These are phyloP conservation scores for Limnephilus rhombicus DNA, from an alignment of 2,888 invertebrate genomes.

Conservation along the genomic window DNA sequence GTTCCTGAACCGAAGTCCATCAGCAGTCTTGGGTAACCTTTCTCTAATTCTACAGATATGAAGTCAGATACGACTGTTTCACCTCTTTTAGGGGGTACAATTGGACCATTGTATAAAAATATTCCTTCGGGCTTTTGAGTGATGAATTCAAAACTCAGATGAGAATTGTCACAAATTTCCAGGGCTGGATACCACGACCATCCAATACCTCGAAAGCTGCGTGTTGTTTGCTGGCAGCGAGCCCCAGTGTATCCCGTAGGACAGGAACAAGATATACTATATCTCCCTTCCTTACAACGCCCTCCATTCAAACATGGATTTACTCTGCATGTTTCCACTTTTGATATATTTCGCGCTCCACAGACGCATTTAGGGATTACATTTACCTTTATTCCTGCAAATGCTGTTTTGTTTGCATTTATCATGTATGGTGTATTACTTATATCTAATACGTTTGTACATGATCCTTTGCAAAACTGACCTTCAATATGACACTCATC, in stretches of 20 bases:
- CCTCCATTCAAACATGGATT: constrained; percentile 89
- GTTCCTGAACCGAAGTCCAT: constrained; percentile 78
- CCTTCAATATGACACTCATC: constrained; percentile 87
- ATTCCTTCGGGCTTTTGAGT: constrained; percentile 76
- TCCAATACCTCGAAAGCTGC: constrained; percentile 77
- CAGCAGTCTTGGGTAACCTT: constrained; percentile 75
- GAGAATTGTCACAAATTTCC: constrained; percentile 77
- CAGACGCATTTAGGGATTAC: constrained; percentile 86
- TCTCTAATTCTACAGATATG: constrained; percentile 77
- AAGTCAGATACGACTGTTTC: constrained; percentile 74
- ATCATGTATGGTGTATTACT: constrained; percentile 85
- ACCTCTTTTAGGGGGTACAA: constrained; percentile 72
- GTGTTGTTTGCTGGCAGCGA: constrained; percentile 79
- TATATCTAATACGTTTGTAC: constrained; percentile 85
- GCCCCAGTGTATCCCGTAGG: constrained; percentile 77
- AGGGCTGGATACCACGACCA: constrained; percentile 81
- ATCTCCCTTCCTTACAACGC: constrained; percentile 84
- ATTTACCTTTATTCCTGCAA: constrained; percentile 89
- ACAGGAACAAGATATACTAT: constrained; percentile 80
- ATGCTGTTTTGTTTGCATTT: constrained; percentile 89
- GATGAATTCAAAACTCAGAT: constrained; percentile 78
- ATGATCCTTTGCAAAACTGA: constrained; percentile 86
- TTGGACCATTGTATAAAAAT: constrained; percentile 80
- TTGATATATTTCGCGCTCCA: constrained; percentile 85
- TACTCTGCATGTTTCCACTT: constrained; percentile 83